Percentiles rank a stretch among this genome's conserved stretches.
Conservation (phyloP, 2,888 invertebrate genomes). For the Corythucha ciliata region DNA sequence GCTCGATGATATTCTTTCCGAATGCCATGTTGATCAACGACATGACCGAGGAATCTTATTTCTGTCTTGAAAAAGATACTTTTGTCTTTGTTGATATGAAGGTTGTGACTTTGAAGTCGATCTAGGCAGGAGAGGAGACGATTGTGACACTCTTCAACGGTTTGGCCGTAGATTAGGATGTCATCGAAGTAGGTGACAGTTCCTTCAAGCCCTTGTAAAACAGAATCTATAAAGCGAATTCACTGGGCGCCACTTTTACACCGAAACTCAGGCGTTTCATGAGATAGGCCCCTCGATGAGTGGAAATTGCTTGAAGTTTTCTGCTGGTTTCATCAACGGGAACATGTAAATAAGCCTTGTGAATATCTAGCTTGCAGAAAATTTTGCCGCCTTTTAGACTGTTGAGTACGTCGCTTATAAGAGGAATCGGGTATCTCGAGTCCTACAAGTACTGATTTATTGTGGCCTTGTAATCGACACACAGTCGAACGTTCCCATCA, state of each 20-base stretch:
- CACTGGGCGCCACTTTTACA: conserved; percentile 14
- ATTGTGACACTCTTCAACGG: conserved; percentile 7
- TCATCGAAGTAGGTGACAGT: conserved; percentile 9
- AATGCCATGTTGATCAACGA: conserved; percentile 15
- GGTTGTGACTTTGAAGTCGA: neutral
- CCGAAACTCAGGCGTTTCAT: conserved; percentile 17
- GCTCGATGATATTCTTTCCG: conserved; percentile 21
- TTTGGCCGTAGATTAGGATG: conserved; percentile 15
- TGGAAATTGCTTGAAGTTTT: conserved; percentile 22
- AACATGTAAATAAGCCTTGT: conserved; percentile 31
- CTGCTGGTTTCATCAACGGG: conserved; percentile 25
- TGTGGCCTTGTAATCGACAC: conserved; percentile 33
- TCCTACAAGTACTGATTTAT: conserved; percentile 33
- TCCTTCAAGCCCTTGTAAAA: neutral
- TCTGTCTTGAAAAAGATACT: conserved; percentile 11
- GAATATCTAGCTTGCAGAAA: conserved; percentile 30
- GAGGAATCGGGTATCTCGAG: conserved; percentile 30
- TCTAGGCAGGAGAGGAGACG: neutral
- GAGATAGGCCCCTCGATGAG: conserved; percentile 23
- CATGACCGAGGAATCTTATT: conserved; percentile 14
- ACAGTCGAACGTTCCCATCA: too few relatives aligned
- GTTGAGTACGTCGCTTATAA: conserved; percentile 26
- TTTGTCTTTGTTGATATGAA: conserved; percentile 17
- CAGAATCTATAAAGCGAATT: conserved; percentile 8
- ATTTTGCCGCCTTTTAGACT: conserved; percentile 22